Evolutionary conservation across 2,113 vertebrate species (phyloP).

Genomic region (Penelope pileata): DNA sequence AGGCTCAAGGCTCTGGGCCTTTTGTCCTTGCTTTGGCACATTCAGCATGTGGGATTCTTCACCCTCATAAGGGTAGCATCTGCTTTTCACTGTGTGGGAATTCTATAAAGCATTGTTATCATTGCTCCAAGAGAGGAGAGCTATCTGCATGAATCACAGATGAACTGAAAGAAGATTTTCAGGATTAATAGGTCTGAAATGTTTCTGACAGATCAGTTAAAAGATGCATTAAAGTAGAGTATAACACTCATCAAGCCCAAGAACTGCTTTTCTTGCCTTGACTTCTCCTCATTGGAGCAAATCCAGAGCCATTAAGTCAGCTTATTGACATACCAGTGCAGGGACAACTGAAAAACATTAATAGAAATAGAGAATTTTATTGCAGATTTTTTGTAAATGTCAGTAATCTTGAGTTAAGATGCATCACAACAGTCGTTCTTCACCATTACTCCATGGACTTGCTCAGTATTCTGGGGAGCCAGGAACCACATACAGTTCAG

Average conservation of each 20-base stretch:
- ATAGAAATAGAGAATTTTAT: background rate
- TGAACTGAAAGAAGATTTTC: conserved; percentile 45
- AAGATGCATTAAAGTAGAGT: conserved; percentile 48
- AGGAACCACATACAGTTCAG: background rate
- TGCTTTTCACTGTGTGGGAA: conserved; percentile 24
- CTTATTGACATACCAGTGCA: conserved; percentile 7
- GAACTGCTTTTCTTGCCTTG: conserved; percentile 55
- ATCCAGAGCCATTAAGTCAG: conserved; percentile 6
- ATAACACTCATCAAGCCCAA: background rate
- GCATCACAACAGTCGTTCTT: background rate
- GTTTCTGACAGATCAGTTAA: conserved; percentile 27
- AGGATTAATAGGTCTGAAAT: conserved; percentile 41
- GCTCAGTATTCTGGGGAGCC: background rate
- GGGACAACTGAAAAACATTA: background rate
- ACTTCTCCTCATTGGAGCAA: conserved; percentile 34
- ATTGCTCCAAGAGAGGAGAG: background rate
- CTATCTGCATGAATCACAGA: conserved; percentile 1
- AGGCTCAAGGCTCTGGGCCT: conserved; percentile 3
- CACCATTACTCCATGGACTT: background rate
- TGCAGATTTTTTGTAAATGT: background rate
- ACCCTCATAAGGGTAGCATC: background rate
- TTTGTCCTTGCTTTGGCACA: conserved; percentile 34
- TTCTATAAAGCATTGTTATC: conserved; percentile 40
- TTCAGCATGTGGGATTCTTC: background rate
- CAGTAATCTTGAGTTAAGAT: too few species aligned